Conservation (phyloP, 2,113 vertebrate species). For the Euleptes europaea region DNA sequence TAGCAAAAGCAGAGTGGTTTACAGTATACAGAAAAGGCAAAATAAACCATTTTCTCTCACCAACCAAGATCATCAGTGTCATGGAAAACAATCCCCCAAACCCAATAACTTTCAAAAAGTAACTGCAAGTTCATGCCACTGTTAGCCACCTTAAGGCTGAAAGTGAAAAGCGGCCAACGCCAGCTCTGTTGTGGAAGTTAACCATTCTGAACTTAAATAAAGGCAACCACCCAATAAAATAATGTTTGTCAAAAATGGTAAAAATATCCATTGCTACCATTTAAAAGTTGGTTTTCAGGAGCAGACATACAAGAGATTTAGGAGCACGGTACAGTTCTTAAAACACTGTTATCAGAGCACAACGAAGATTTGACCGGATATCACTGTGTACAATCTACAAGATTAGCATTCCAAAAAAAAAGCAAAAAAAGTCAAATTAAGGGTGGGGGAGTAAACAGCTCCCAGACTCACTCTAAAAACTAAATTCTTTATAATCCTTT, state of each 20-base stretch:
- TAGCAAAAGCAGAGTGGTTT: not conserved
- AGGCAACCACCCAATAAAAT: not conserved
- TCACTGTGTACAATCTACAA: not conserved
- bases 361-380: not conserved
- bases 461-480: not conserved
- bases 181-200: not conserved
- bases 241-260: conserved; percentile 41
- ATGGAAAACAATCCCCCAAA: rapidly evolving
- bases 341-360: not conserved
- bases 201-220: not conserved
- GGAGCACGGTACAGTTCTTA: not conserved
- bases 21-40: rapidly evolving
- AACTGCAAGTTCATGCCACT: not conserved
- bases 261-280: conserved; percentile 56
- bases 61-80: too few relatives aligned
- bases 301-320: conserved; percentile 1
- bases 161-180: not conserved
- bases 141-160: not conserved
- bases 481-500: not conserved
- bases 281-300: conserved; percentile 37
- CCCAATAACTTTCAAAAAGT: not conserved
- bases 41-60: rapidly evolving
- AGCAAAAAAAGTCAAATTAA: not conserved
- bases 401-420: not conserved
- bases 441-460: not conserved